These are phyloP conservation scores for Sarcophaga bullata DNA, from an alignment of 1,140 invertebrate species.

Conservation along the genomic window DNA sequence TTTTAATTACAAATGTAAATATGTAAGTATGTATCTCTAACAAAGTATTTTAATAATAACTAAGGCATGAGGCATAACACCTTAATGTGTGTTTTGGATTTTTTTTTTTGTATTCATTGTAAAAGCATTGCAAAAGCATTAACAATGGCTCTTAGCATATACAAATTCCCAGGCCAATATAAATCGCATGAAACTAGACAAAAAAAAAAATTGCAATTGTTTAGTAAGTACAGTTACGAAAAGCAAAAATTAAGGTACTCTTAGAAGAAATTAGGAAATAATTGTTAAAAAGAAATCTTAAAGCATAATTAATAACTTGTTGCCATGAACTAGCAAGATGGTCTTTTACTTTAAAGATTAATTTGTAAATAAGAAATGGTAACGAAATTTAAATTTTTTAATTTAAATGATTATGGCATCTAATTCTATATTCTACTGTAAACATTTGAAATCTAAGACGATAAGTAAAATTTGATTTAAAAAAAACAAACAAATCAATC, in stretches of 20 bases:
- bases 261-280: too few relatives aligned
- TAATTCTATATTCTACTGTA: too few relatives aligned
- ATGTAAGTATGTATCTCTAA: not conserved
- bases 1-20: conserved; percentile 16
- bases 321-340: too few relatives aligned
- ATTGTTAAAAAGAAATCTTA: too few relatives aligned
- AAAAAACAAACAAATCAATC: not conserved
- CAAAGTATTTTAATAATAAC: conserved; percentile 7
- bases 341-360: too few relatives aligned
- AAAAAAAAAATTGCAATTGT: not conserved
- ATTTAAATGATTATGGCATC: too few relatives aligned
- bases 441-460: too few relatives aligned
- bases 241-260: too few relatives aligned
- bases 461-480: not conserved
- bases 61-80: conserved; percentile 13
- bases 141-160: not conserved
- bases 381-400: too few relatives aligned
- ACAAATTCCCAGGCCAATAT: not conserved
- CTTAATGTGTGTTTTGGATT: not conserved
- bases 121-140: not conserved
- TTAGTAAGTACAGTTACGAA: not conserved
- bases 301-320: too few relatives aligned
- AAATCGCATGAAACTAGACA: not conserved
- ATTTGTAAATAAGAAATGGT: too few relatives aligned
- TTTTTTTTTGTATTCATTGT: not conserved